Evolutionary conservation across 35 echinoderm and acorn worm genomes (phyloP).

Genomic region (Lytechinus pictus): DNA sequence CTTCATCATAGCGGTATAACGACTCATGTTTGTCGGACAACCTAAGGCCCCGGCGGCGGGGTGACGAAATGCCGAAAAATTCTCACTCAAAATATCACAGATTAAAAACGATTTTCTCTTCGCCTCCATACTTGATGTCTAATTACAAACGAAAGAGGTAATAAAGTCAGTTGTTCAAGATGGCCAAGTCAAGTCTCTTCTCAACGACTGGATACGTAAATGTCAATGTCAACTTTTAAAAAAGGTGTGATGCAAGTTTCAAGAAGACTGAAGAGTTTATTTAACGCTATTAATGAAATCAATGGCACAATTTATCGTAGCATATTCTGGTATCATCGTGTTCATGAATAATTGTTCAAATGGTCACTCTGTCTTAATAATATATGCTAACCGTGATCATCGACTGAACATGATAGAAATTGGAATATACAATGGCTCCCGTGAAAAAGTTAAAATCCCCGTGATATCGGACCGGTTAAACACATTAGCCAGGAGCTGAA

Average conservation of each 20-base stretch:
- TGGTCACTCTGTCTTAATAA: too few species aligned
- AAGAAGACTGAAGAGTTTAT: too few species aligned
- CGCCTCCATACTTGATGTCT: neutral
- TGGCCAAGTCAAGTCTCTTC: too few species aligned
- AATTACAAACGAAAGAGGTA: neutral
- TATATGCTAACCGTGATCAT: neutral
- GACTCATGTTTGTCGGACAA: neutral
- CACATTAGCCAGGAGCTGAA: neutral
- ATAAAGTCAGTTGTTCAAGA: neutral
- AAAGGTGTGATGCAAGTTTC: too few species aligned
- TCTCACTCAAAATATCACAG: constrained; percentile 36
- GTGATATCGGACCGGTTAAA: neutral
- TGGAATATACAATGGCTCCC: neutral
- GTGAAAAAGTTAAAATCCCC: neutral
- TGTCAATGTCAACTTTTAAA: too few species aligned
- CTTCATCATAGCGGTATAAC: neutral
- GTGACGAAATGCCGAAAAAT: constrained; percentile 28
- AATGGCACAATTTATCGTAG: neutral
- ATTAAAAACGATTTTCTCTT: constrained; percentile 40
- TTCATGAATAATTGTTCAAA: neutral
- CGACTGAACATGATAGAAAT: too few species aligned
- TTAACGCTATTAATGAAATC: neutral
- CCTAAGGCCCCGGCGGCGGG: neutral
- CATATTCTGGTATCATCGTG: neutral
- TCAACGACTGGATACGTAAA: too few species aligned